Evolutionary conservation across 2,888 invertebrate genomes (phyloP).

Genomic region (Heliothis peltigera): DNA sequence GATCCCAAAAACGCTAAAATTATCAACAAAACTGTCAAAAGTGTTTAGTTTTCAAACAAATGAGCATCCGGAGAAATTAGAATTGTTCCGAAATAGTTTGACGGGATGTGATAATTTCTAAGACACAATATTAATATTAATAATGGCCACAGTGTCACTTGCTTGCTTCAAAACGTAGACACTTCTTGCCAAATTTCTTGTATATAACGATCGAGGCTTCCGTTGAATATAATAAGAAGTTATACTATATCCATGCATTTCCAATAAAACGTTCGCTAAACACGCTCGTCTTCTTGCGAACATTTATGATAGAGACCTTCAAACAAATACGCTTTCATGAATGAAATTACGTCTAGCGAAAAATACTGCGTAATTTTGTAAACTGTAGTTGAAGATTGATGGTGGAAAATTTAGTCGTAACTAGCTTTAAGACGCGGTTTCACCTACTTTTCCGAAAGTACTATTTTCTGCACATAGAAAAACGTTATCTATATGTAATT

Average conservation of each 20-base stretch:
- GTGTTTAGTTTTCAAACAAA: slow-evolving; percentile 4
- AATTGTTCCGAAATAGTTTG: not conserved
- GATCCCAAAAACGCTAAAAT: not conserved
- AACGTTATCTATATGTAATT: too few species aligned
- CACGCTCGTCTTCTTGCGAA: slow-evolving; percentile 21
- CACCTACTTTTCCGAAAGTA: too few species aligned
- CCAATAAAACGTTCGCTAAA: slow-evolving; percentile 5
- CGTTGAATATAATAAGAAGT: slow-evolving; percentile 30
- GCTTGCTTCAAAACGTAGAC: slow-evolving; percentile 12
- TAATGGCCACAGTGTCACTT: slow-evolving; percentile 23
- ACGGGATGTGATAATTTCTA: slow-evolving; percentile 24
- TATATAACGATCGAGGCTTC: slow-evolving; percentile 25
- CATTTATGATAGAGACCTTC: slow-evolving; percentile 25
- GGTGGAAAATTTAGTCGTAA: slow-evolving; percentile 11
- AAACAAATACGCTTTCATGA: slow-evolving; percentile 33
- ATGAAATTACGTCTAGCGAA: slow-evolving; percentile 32
- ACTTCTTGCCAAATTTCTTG: slow-evolving; percentile 6
- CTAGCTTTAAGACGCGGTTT: too few species aligned
- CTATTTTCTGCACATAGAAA: too few species aligned
- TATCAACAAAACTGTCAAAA: not conserved
- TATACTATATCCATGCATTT: slow-evolving; percentile 27
- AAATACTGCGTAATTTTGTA: slow-evolving; percentile 20
- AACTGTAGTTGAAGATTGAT: slow-evolving; percentile 21
- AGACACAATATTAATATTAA: slow-evolving; percentile 8
- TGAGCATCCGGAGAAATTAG: slow-evolving; percentile 25